Conservation (phyloP, 2,888 invertebrate species). For the Pseudolycoriella hygida region DNA sequence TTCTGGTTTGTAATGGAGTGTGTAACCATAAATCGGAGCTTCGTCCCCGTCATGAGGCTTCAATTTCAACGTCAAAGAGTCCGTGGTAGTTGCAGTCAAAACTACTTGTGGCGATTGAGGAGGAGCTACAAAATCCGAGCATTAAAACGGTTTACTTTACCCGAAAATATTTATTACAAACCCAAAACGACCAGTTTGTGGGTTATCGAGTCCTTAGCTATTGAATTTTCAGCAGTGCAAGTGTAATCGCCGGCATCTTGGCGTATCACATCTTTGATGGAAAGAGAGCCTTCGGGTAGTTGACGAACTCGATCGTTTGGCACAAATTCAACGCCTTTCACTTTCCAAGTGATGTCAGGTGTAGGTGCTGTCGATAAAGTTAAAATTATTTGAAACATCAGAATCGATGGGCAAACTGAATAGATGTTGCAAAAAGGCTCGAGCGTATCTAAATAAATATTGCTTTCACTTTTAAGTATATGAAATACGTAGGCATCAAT, state of each 20-base stretch:
- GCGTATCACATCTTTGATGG: slow-evolving; percentile 73
- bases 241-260: slow-evolving; percentile 89
- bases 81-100: slow-evolving; percentile 55
- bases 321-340: slow-evolving; percentile 61
- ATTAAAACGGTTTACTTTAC: background rate
- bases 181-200: slow-evolving; percentile 77
- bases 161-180: too few species aligned
- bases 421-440: too few species aligned
- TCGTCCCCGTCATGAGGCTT: slow-evolving; percentile 59
- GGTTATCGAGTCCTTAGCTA: slow-evolving; percentile 82
- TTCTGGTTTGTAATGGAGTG: slow-evolving; percentile 83
- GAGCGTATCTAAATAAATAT: too few species aligned
- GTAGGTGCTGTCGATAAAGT: too few species aligned
- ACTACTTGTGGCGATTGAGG: slow-evolving; percentile 61
- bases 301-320: slow-evolving; percentile 68
- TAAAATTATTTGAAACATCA: too few species aligned
- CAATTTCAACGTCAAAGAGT: slow-evolving; percentile 52
- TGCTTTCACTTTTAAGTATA: too few species aligned
- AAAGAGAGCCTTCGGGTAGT: slow-evolving; percentile 77
- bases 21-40: slow-evolving; percentile 82
- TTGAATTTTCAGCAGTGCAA: slow-evolving; percentile 73
- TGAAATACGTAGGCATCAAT: too few species aligned
- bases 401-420: too few species aligned
- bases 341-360: slow-evolving; percentile 79
- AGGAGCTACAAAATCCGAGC: slow-evolving; percentile 35